phyloP scores from a whole-genome alignment of 2,113 vertebrate genomes.

The Pao palembangensis region DNA sequence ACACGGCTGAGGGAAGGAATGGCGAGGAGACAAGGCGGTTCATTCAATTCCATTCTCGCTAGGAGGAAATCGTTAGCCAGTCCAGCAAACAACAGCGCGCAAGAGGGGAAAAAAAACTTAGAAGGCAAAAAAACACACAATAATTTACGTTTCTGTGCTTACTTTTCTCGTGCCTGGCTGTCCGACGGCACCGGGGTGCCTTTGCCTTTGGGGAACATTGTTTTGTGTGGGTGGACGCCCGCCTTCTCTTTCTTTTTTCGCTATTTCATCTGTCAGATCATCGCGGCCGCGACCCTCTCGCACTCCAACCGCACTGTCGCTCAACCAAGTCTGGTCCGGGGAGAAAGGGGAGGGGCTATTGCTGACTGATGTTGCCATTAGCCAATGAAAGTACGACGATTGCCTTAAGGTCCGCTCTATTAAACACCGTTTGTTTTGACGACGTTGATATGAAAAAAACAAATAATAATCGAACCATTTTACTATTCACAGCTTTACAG shows the following conservation, averaged over 20 bases:
- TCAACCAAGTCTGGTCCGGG: constrained; percentile 82
- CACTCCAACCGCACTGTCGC: constrained; percentile 79
- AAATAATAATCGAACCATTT: constrained; percentile 7
- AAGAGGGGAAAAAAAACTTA: constrained; percentile 42
- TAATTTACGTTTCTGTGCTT: constrained; percentile 67
- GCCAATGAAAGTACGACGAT: constrained; percentile 56
- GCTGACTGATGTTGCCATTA: constrained; percentile 40
- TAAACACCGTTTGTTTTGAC: constrained; percentile 38
- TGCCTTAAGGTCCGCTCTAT: constrained; percentile 39
- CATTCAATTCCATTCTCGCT: constrained; percentile 71
- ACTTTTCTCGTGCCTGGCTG: constrained; percentile 94
- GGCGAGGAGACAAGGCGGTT: constrained; percentile 75
- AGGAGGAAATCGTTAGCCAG: constrained; percentile 66
- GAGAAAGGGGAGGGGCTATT: constrained; percentile 59
- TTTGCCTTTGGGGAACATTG: constrained; percentile 97
- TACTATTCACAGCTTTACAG: no score
- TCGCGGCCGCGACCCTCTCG: constrained; percentile 84
- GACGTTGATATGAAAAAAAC: constrained; percentile 13
- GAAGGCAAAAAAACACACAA: constrained; percentile 35
- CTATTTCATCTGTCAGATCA: constrained; percentile 88
- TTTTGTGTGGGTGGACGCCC: constrained; percentile 69
- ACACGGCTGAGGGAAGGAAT: constrained; percentile 51
- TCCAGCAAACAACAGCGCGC: constrained; percentile 68
- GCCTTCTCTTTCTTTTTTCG: constrained; percentile 71
- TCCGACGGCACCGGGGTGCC: constrained; percentile 94